Evolutionary conservation across 2,888 invertebrate species (phyloP).

Genomic region (Selenia dentaria): DNA sequence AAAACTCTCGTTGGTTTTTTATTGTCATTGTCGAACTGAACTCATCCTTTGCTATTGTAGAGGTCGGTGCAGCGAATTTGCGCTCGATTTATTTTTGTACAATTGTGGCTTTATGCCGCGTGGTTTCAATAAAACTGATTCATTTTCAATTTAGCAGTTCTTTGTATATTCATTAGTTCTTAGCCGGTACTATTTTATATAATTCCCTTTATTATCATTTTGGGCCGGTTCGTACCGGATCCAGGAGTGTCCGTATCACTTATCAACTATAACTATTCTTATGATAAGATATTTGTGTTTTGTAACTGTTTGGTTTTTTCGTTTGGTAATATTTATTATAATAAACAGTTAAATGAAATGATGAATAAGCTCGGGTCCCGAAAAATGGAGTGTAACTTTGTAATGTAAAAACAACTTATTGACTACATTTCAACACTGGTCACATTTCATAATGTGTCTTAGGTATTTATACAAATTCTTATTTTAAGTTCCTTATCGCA

Average conservation of each 20-base stretch:
- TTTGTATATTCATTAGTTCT: constrained; percentile 7
- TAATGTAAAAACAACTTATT: no score
- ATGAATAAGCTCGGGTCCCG: no score
- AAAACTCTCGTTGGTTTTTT: constrained; percentile 9
- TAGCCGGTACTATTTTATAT: no score
- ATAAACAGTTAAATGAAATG: no score
- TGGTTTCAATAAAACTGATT: constrained; percentile 10
- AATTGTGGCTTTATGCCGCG: constrained; percentile 2
- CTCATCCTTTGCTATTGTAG: constrained; percentile 16
- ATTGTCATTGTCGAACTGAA: constrained; percentile 7
- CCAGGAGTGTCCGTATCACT: constrained; percentile 30
- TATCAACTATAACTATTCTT: constrained; percentile 18
- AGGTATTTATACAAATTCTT: no score
- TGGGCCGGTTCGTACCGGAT: no score
- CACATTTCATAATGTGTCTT: no score
- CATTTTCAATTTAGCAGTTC: constrained; percentile 9
- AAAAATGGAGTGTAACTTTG: no score
- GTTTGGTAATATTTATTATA: no score
- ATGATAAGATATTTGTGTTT: constrained; percentile 34
- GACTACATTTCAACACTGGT: no score
- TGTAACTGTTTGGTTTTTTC: constrained; percentile 22
- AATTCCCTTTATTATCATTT: no score
- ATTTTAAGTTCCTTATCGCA: no score
- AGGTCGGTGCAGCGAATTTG: constrained; percentile 16
- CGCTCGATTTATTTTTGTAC: constrained; percentile 16